Evolutionary conservation across 2,113 vertebrate genomes (phyloP), one percentile per base, ranked within the genome.

Genomic region (Myotis brandtii): DNA sequence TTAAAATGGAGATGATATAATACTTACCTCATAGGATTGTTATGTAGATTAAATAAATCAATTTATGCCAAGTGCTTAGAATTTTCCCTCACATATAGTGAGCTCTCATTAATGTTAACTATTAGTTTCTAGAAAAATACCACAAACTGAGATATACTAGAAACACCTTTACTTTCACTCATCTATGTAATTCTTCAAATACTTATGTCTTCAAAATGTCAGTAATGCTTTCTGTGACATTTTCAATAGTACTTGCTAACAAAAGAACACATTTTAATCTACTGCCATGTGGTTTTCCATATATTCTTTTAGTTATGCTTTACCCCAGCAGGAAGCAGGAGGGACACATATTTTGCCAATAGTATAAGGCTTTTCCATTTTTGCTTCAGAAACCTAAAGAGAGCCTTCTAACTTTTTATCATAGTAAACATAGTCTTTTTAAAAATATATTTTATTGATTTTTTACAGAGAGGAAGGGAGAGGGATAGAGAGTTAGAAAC

Each of bases 51-150:
- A 77, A 83, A 48, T 40, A n/a, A 70, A 82, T 59, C 75, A 67
- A 76, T 87, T 86, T 11, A 87, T n/a, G 12, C 34, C 32, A 96
- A 73, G 50, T 37, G 43, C 67, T 90, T 90, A 91, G 27, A 84
- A 32, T 59, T 20, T 73, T 66, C 8, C 27, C 56, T 64, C 32
- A 84, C 21, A 25, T 48, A 73, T 18, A 69, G 4, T 81, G 8
- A 93, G 56, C 67, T 48, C 16, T 66, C 66, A 54, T 32, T 67
- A 85, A 80, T 32, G 9, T 34, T 82, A 52, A n/a, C 16, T 91
- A 16, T 52, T 73, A 59, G 4, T 67, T 56, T 90, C 69, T 90
- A 66, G n/a, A 79, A 88, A 88, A 73, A 88, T 46, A 80, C 32
- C 20, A 82, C 56, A 77, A 37, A 9, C 67, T 75, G 30, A 77